Evolutionary conservation across 1,140 invertebrate species (phyloP).

Genomic region (Leptinotarsa defecta): DNA sequence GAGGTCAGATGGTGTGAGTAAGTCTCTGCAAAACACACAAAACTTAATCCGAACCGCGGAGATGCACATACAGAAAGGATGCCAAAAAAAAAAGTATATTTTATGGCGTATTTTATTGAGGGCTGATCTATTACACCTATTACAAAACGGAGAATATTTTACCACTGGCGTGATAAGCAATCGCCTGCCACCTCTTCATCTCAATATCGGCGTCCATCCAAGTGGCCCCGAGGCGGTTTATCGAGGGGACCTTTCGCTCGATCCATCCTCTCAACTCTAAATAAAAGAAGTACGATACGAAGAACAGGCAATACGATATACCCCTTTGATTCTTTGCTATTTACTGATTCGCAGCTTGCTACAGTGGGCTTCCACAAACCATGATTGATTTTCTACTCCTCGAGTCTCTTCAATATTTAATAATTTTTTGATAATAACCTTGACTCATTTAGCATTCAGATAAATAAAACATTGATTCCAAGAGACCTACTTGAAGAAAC

Average conservation of each 20-base stretch:
- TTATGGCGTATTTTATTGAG: no score
- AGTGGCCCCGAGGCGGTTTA: not conserved
- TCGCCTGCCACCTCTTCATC: not conserved
- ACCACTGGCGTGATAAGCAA: not conserved
- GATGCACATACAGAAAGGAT: no score
- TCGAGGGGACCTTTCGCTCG: not conserved
- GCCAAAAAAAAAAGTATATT: no score
- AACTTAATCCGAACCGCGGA: no score
- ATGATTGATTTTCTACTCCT: constrained; percentile 15
- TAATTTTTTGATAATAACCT: no score
- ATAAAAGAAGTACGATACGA: not conserved
- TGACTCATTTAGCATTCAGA: no score
- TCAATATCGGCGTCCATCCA: not conserved
- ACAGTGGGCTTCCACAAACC: not conserved
- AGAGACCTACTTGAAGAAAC: no score
- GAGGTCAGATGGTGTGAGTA: no score
- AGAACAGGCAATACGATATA: constrained; percentile 17
- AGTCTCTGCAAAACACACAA: no score
- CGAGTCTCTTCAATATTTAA: not conserved
- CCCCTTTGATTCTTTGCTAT: constrained; percentile 15
- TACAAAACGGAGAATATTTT: not conserved
- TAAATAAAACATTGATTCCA: no score
- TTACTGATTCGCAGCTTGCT: not conserved
- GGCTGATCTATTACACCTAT: no score
- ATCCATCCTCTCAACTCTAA: not conserved